Base-by-base conservation (phyloP, 2,888 invertebrate genomes). In the Yponomeuta plumbellus region DNA sequence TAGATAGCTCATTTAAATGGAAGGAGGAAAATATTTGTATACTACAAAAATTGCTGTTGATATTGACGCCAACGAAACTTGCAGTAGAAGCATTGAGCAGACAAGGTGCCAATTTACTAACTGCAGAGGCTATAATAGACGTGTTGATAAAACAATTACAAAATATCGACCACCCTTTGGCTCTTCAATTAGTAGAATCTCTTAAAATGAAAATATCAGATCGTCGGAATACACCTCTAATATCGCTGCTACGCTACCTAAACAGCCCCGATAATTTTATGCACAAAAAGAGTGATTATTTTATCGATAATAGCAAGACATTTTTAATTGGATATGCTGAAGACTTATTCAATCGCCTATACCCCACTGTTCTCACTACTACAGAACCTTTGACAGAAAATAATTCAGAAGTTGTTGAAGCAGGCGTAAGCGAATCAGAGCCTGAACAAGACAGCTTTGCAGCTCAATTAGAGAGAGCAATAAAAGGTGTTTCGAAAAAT, bases 41-140 rank as follows among this genome's bases (percentile, higher is more conserved):
- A 26, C 34, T 62, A 67, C 67, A 69, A 67, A 67, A 66, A 67
- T 52, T 68, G 67, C 67, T 26, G 68, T 44, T 66, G 66, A 67
- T 68, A 67, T 69, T 67, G 64, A 64, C 67, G 56, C 69, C 66
- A 64, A 67, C 66, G 20, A 69, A 67, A 65, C 67, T 70, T 68
- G 69, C 68, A 67, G 68, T 67, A 62, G 69, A 70, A 26, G 69
- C 70, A 39, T 68, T 67, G 66, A 68, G 68, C 44, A 69, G 69
- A 23, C 66, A 69, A 68, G 66, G 66, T 70, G 66, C 67, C 64
- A 68, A 67, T 67, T 66, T 69, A 68, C 56, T 68, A 56, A 69
- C 68, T 68, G 68, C 66, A 69, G 66, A 66, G 66, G 66, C 66
- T 66, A 59, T 67, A 63, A 67, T 59, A 63, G 66, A 67, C 44